Evolutionary conservation across 1,140 invertebrate genomes (phyloP).

Genomic region (Drosophila dunni): DNA sequence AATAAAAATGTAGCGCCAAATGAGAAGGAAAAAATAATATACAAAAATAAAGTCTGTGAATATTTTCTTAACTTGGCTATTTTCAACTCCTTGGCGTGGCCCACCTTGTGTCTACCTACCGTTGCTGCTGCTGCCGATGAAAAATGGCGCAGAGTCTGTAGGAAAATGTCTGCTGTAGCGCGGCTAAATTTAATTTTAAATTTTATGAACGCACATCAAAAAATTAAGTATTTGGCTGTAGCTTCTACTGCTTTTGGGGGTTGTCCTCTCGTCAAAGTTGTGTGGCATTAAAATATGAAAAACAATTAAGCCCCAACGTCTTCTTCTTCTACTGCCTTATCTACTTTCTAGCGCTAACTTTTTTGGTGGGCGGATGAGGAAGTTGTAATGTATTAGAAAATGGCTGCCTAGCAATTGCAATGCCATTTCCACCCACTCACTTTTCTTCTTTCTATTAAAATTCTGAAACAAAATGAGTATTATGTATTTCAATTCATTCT

Average conservation of each 20-base stretch:
- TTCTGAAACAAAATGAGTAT: constrained; percentile 75
- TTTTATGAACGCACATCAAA: constrained; percentile 79
- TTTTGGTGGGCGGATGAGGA: constrained; percentile 25
- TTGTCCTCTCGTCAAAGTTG: constrained; percentile 52
- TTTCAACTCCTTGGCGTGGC: constrained; percentile 34
- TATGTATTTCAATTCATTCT: constrained; percentile 80
- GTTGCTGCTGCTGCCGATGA: constrained; percentile 31
- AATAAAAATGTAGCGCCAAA: constrained; percentile 18
- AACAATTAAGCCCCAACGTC: constrained; percentile 66
- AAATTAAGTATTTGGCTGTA: constrained; percentile 46
- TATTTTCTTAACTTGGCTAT: constrained; percentile 37
- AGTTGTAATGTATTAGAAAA: constrained; percentile 53
- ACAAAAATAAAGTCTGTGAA: constrained; percentile 16
- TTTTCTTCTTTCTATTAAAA: constrained; percentile 41
- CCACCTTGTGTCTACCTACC: constrained; percentile 28
- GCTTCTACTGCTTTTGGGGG: constrained; percentile 27
- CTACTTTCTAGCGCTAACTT: constrained; percentile 22
- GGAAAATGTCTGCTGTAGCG: constrained; percentile 62
- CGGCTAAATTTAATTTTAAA: constrained; percentile 77
- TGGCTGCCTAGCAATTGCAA: constrained; percentile 54
- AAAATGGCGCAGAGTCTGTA: constrained; percentile 71
- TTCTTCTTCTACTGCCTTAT: constrained; percentile 33
- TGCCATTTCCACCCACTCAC: constrained; percentile 25
- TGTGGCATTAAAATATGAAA: constrained; percentile 77
- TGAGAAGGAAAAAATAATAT: neutral